These are phyloP conservation scores for Conops quadrifasciatus DNA, from an alignment of 2,888 invertebrate species.

Conservation along the genomic window DNA sequence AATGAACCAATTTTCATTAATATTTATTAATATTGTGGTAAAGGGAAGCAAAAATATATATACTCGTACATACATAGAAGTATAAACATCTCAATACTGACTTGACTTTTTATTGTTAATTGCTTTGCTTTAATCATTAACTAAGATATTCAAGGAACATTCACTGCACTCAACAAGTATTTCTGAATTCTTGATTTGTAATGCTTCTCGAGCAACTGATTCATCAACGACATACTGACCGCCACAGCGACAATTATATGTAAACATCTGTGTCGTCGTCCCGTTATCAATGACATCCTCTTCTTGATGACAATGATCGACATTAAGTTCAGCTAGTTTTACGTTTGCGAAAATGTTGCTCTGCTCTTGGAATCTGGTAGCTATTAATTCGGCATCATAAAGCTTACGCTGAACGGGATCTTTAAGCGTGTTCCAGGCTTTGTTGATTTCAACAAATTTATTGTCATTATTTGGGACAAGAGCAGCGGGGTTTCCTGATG, in stretches of 20 bases:
- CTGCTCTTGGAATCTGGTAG: slow-evolving; percentile 69
- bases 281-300: slow-evolving; percentile 28
- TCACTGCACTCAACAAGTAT: slow-evolving; percentile 74
- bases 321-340: slow-evolving; percentile 66
- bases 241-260: slow-evolving; percentile 77
- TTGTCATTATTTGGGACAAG: slow-evolving; percentile 16
- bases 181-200: slow-evolving; percentile 53
- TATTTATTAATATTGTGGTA: no score
- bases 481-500: slow-evolving; percentile 17
- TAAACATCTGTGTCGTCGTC: slow-evolving; percentile 46
- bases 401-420: slow-evolving; percentile 70
- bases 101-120: not conserved
- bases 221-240: slow-evolving; percentile 65
- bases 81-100: slow-evolving; percentile 8
- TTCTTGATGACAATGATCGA: not conserved
- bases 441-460: slow-evolving; percentile 69
- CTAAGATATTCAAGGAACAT: slow-evolving; percentile 75
- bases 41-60: not conserved
- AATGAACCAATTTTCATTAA: not conserved
- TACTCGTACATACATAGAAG: slow-evolving; percentile 6
- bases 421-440: slow-evolving; percentile 77
- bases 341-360: slow-evolving; percentile 68
- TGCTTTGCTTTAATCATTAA: slow-evolving; percentile 48
- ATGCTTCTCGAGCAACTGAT: slow-evolving; percentile 49
- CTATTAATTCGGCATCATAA: slow-evolving; percentile 73